A percentile compares a stretch with the other conserved stretches of the same genome.
Conservation (phyloP, 1,140 invertebrate species). For the Lethocerus indicus region DNA sequence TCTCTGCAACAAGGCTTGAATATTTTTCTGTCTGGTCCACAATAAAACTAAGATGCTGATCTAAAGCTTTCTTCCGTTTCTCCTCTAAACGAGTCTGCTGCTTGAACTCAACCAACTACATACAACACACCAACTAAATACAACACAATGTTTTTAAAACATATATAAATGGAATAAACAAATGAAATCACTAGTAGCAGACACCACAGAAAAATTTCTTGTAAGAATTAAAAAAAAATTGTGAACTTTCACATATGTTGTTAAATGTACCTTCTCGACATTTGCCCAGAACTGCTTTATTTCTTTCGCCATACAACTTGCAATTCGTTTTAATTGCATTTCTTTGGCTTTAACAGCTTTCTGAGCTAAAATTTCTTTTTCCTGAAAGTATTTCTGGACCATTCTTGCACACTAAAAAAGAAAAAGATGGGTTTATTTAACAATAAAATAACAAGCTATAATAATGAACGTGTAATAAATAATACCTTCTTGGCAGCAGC, state of each 20-base stretch:
- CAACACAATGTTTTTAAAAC: too few species aligned
- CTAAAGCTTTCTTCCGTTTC: slow-evolving; percentile 86
- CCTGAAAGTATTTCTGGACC: slow-evolving; percentile 91
- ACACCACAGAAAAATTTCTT: too few species aligned
- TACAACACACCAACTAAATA: too few species aligned
- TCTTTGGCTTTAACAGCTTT: slow-evolving; percentile 86
- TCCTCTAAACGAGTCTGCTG: slow-evolving; percentile 83
- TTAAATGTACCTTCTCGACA: slow-evolving; percentile 66
- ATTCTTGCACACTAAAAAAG: slow-evolving; percentile 49
- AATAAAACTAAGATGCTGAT: slow-evolving; percentile 95
- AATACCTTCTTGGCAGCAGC: slow-evolving; percentile 75
- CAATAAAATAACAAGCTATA: neutral
- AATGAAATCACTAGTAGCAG: too few species aligned
- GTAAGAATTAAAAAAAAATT: too few species aligned
- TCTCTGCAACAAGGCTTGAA: slow-evolving; percentile 74
- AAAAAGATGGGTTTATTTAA: neutral
- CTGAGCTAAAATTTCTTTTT: slow-evolving; percentile 75
- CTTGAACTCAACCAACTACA: slow-evolving; percentile 82
- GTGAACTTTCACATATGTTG: too few species aligned
- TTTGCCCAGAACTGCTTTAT: slow-evolving; percentile 91
- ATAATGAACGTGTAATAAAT: neutral
- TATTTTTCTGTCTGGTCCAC: slow-evolving; percentile 98
- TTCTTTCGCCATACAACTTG: slow-evolving; percentile 80
- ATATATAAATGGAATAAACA: too few species aligned
- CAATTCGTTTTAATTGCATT: slow-evolving; percentile 67